Percentiles rank a stretch among this genome's conserved stretches.
Conservation (phyloP, 2,113 vertebrate species). For the Rhinoderma darwinii region DNA sequence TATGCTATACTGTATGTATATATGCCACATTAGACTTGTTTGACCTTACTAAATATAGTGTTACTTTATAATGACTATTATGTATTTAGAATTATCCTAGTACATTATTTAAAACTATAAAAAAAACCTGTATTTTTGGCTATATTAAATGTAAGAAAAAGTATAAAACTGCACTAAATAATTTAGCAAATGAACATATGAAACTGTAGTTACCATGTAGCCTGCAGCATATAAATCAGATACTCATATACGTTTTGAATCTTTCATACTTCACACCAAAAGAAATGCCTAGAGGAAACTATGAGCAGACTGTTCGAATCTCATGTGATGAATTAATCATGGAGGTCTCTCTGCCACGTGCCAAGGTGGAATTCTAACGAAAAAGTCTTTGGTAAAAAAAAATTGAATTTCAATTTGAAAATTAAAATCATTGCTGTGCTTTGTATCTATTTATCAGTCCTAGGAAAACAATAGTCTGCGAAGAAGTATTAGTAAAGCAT, state of each 20-base stretch:
- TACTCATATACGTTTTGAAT: conserved; percentile 71
- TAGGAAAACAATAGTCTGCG: background rate
- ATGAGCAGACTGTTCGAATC: conserved; percentile 68
- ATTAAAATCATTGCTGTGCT: conserved; percentile 55
- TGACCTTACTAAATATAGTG: background rate
- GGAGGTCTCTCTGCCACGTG: conserved; percentile 62
- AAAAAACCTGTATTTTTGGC: conserved; percentile 15
- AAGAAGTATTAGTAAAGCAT: background rate
- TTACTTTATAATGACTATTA: background rate
- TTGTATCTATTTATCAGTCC: conserved; percentile 37
- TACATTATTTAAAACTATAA: background rate
- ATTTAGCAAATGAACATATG: conserved; percentile 64
- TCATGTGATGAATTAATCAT: conserved; percentile 75
- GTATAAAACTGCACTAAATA: conserved; percentile 59
- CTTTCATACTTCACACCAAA: conserved; percentile 75
- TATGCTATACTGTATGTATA: background rate
- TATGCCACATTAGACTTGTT: background rate
- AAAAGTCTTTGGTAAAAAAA: conserved; percentile 60
- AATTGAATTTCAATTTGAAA: conserved; percentile 62
- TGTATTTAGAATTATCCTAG: background rate
- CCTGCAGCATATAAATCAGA: conserved; percentile 73
- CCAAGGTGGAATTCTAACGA: conserved; percentile 64
- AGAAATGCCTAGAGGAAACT: conserved; percentile 71
- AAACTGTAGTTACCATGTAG: conserved; percentile 63
- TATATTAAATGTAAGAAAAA: conserved; percentile 11